Percentiles rank a stretch among this genome's conserved stretches.
These are phyloP conservation scores for Craniophora ligustri DNA, from an alignment of 2,888 invertebrate species.

Conservation along the genomic window DNA sequence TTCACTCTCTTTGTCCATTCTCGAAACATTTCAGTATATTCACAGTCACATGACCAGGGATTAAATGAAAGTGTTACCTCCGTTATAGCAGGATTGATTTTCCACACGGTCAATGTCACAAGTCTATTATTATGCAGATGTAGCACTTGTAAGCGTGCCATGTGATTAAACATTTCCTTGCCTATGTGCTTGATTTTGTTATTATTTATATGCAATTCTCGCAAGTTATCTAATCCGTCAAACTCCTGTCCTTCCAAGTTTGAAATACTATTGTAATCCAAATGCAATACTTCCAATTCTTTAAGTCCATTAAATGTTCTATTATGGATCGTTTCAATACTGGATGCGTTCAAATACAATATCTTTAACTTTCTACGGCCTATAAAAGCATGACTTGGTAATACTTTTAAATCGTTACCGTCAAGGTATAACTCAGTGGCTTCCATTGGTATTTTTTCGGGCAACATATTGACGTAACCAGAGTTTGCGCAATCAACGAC, in stretches of 20 bases:
- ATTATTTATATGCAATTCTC: conserved; percentile 92
- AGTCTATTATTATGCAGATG: conserved; percentile 92
- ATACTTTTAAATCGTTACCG: conserved; percentile 93
- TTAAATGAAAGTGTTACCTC: conserved; percentile 92
- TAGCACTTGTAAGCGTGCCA: conserved; percentile 90
- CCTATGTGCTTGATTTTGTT: conserved; percentile 92
- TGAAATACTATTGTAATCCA: conserved; percentile 92
- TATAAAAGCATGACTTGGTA: conserved; percentile 95
- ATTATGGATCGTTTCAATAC: conserved; percentile 93
- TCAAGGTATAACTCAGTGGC: conserved; percentile 96
- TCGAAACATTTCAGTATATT: conserved; percentile 92
- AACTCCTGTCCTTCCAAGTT: conserved; percentile 94
- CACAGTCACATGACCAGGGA: conserved; percentile 95
- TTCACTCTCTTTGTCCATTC: conserved; percentile 92
- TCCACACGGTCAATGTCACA: conserved; percentile 91
- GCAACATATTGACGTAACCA: conserved; percentile 91
- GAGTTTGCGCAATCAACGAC: conserved; percentile 94
- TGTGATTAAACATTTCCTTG: conserved; percentile 91
- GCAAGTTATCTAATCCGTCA: conserved; percentile 92
- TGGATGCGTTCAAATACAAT: conserved; percentile 93
- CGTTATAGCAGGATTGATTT: conserved; percentile 90
- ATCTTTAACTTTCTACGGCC: conserved; percentile 93
- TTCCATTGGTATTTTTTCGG: conserved; percentile 96
- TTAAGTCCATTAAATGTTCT: conserved; percentile 95
- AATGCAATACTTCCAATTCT: conserved; percentile 92